Percentiles rank a stretch among this genome's conserved stretches.
These are phyloP conservation scores for Eudemis profundana DNA, from an alignment of 2,888 invertebrate species.

Conservation along the genomic window DNA sequence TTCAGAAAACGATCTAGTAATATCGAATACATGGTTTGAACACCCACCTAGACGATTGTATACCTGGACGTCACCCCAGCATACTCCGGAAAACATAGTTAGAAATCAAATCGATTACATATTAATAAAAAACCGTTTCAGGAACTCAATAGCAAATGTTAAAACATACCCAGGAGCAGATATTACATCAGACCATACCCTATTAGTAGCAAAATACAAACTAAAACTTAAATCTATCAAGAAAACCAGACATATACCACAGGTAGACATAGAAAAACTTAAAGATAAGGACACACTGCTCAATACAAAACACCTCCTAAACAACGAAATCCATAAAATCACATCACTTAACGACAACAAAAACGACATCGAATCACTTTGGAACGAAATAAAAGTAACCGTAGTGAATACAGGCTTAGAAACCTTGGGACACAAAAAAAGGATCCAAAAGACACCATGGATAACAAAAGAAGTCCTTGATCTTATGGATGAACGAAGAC, in stretches of 20 bases:
- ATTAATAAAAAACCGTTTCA: conserved; percentile 32
- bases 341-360: background rate
- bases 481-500: background rate
- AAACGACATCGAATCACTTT: background rate
- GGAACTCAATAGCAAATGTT: conserved; percentile 21
- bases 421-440: too few relatives aligned
- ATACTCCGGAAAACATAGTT: conserved; percentile 32
- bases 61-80: conserved; percentile 42
- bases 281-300: background rate
- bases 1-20: conserved; percentile 31
- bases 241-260: background rate
- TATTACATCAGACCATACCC: background rate
- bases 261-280: background rate
- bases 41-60: conserved; percentile 34
- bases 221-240: background rate
- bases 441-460: too few relatives aligned
- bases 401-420: too few relatives aligned
- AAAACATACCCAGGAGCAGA: background rate
- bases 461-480: too few relatives aligned
- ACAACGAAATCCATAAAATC: background rate
- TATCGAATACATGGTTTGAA: conserved; percentile 37
- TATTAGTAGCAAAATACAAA: background rate
- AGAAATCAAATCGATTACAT: conserved; percentile 46
- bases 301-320: background rate
- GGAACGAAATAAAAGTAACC: too few relatives aligned